Evolutionary conservation across 2,888 invertebrate genomes (phyloP).

Genomic region (Hermodice carunculata): DNA sequence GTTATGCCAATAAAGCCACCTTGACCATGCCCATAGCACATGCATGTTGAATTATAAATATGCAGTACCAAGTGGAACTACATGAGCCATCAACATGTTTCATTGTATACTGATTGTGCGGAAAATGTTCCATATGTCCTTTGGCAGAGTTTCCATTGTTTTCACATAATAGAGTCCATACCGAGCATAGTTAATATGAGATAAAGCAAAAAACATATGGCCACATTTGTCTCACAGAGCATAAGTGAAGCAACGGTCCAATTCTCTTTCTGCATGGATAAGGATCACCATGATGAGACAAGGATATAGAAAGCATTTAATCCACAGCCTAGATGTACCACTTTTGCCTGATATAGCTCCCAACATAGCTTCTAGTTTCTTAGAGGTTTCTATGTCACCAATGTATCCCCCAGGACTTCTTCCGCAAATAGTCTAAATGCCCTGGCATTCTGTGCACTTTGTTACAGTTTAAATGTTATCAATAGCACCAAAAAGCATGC

Average conservation of each 20-base stretch:
- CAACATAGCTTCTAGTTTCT: too few species aligned
- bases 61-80: constrained; percentile 12
- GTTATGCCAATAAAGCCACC: constrained; percentile 10
- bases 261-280: constrained; percentile 18
- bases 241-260: neutral
- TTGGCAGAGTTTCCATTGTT: constrained; percentile 7
- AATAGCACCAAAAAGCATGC: neutral
- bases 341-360: too few species aligned
- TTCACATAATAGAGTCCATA: constrained; percentile 19
- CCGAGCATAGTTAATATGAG: constrained; percentile 12
- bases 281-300: constrained; percentile 15
- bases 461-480: constrained; percentile 1
- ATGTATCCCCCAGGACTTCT: too few species aligned
- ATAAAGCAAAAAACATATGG: constrained; percentile 16
- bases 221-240: neutral
- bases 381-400: neutral
- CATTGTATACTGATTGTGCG: neutral
- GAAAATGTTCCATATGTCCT: too few species aligned
- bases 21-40: constrained; percentile 12
- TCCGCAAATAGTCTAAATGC: too few species aligned
- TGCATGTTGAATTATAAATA: constrained; percentile 17
- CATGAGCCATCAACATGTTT: constrained; percentile 4
- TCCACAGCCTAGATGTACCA: constrained; percentile 13
- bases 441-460: neutral
- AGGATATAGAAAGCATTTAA: constrained; percentile 13